Base-by-base conservation (phyloP, 2,888 invertebrate species). In the Bruchidius siliquastri region DNA sequence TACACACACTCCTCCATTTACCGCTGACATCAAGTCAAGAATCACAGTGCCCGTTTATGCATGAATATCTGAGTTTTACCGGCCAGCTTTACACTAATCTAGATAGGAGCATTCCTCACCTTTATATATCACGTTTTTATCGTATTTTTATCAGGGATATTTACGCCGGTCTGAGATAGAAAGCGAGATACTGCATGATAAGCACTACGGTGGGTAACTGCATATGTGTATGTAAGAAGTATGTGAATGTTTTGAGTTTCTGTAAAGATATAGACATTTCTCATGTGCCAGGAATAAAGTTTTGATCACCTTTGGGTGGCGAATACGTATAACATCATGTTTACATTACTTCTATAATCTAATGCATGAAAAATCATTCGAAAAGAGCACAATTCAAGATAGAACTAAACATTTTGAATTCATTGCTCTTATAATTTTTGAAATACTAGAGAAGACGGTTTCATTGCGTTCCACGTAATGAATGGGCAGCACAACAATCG, bases 81-180 rank as follows among this genome's bases (percentile, higher is more conserved):
- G 26, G 26, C 26, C 49, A 49, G 49, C 49, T 13, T 49, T 49
- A 49, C 49, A 76, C 76, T 76, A 71, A 76, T 75, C 76, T 72
- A 71, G 73, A 70, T 70, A 49, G 72, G 30, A 72, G 70, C 71
- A 49, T 76, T 76, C 72, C 75, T 74, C 74, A 74, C 75, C 77
- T 77, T 77, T 77, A 77, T 77, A 49, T 49, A 76, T 76, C 75
- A 77, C 74, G 74, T 77, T 74, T 74, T 74, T 77, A 77, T 77
- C 77, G 74, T 75, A 74, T 74, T 76, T 73, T 75, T 77, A 49
- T 49, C 49, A 49, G 49, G 49, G 6, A 49, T 49, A 49, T 49
- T 76, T 73, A 73, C 75, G 49, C 49, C 72, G 72, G 70, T 67
- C n/a, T n/a, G 20, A 22, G 22, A 67, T 67, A 26, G 71, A 68